phyloP scores from a whole-genome alignment of 2,113 vertebrate genomes.

The Callipepla californica region DNA sequence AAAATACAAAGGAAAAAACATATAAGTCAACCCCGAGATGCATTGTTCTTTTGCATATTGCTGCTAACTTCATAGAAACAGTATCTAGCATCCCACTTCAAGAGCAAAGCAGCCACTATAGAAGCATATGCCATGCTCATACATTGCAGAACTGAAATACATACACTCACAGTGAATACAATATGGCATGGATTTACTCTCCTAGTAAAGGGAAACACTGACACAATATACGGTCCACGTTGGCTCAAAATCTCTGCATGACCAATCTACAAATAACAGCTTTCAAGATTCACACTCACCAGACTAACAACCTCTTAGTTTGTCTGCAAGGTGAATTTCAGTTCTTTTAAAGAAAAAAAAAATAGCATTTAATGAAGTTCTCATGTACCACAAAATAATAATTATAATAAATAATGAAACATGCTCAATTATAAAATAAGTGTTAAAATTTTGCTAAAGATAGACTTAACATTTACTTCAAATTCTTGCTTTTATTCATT shows the following conservation, averaged over 20 bases:
- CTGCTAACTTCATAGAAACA: not conserved
- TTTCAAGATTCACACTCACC: not conserved
- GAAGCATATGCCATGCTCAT: not conserved
- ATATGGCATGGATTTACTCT: not conserved
- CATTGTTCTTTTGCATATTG: not conserved
- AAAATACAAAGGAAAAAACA: not conserved
- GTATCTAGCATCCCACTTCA: no score
- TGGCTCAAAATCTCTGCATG: not conserved
- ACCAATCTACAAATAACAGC: not conserved
- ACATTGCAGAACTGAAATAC: not conserved
- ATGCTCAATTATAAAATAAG: not conserved
- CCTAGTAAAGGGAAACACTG: not conserved
- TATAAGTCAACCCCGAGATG: not conserved
- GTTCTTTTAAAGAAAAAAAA: not conserved
- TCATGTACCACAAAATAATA: not conserved
- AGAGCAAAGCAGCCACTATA: not conserved
- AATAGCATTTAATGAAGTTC: not conserved
- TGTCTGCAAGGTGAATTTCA: not conserved
- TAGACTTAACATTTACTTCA: not conserved
- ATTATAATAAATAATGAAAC: not conserved
- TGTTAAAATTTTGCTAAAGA: not conserved
- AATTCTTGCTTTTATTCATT: not conserved
- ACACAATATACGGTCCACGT: not conserved
- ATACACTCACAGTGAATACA: not conserved
- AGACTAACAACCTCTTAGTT: not conserved